phyloP scores from a whole-genome alignment of 30 jellyfish, hydroid and myxozoan genomes.

The Phacellophora camtschatica region DNA sequence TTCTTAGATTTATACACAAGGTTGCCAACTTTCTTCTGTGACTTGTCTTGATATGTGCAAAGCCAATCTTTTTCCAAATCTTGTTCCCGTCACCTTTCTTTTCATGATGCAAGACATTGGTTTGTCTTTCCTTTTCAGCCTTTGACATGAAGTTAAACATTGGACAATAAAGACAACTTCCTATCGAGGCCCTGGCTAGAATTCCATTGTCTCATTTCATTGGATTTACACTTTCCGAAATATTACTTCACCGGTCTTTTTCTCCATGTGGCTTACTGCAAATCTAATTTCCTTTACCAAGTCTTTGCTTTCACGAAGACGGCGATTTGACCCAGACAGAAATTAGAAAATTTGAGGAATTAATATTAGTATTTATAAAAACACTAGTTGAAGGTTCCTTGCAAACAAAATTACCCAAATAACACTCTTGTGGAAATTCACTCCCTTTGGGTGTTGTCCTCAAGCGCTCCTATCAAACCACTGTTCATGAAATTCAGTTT shows the following conservation, averaged over 20 bases:
- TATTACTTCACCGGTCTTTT: neutral
- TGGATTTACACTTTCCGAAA: too few relatives aligned
- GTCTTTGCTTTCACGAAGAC: neutral
- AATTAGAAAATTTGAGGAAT: too few relatives aligned
- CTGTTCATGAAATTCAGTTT: too few relatives aligned
- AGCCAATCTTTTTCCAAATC: neutral
- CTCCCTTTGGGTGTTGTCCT: too few relatives aligned
- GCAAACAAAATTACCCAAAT: too few relatives aligned
- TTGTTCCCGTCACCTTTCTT: neutral
- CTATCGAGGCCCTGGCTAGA: neutral
- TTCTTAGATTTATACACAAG: neutral
- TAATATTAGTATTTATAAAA: neutral
- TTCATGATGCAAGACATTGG: neutral
- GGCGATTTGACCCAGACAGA: neutral
- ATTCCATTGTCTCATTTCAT: neutral
- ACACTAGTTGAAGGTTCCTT: too few relatives aligned
- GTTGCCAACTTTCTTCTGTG: neutral
- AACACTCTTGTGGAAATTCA: too few relatives aligned
- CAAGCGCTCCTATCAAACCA: too few relatives aligned
- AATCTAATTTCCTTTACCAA: neutral
- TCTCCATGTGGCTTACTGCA: neutral
- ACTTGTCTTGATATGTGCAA: neutral
- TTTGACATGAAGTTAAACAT: neutral
- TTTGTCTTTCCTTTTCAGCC: neutral
- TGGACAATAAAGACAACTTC: neutral